Conservation (phyloP, 2,797 vertebrate species). For the Chiroxiphia lanceolata region DNA sequence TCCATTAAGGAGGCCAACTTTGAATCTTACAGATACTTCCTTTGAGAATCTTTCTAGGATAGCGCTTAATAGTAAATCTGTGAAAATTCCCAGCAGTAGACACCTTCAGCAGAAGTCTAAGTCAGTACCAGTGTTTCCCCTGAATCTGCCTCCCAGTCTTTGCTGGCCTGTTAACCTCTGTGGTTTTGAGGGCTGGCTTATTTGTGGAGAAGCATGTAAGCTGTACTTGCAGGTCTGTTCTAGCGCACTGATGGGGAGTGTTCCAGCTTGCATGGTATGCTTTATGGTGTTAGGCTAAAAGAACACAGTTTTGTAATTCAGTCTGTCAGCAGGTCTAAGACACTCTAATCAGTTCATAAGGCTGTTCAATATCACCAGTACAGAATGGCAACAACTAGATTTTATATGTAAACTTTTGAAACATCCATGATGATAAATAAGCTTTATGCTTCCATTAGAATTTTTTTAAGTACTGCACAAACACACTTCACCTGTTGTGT, state of each 20-base stretch:
- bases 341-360: neutral
- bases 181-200: neutral
- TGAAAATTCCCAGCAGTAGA: neutral
- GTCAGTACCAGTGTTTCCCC: neutral
- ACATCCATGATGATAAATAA: neutral
- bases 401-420: neutral
- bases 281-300: neutral
- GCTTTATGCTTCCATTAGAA: neutral
- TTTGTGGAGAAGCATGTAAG: neutral
- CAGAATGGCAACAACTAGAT: neutral
- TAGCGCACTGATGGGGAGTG: neutral
- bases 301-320: neutral
- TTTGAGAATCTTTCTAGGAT: neutral
- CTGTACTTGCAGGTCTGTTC: neutral
- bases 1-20: neutral
- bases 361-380: neutral
- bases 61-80: neutral
- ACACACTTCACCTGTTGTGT: neutral
- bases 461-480: neutral
- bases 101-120: neutral
- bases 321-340: neutral
- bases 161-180: neutral
- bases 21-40: neutral
- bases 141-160: neutral
- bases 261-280: neutral